phyloP scores from a whole-genome alignment of 2,797 vertebrate species.

The Gymnoscopelus braueri region DNA sequence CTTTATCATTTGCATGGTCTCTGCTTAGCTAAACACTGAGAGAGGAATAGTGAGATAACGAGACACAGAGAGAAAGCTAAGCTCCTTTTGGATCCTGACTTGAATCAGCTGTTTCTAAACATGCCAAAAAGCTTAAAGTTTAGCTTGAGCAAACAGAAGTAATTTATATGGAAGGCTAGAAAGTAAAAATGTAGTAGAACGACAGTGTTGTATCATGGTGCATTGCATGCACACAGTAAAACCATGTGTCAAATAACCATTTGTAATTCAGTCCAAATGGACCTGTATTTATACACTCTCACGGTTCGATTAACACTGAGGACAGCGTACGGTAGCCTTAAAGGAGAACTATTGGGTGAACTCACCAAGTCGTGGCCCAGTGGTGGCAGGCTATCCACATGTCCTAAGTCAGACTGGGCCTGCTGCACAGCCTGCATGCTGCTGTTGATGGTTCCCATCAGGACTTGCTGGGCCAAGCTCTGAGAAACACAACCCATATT shows the following conservation, averaged over 20 bases:
- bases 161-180: too few species aligned
- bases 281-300: too few species aligned
- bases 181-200: too few species aligned
- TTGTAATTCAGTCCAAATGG: too few species aligned
- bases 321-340: not conserved
- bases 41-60: too few species aligned
- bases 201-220: too few species aligned
- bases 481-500: conserved; percentile 62
- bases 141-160: too few species aligned
- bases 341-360: conserved; percentile 3
- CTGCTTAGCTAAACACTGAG: not conserved
- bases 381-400: conserved; percentile 93
- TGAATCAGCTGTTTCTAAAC: not conserved
- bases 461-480: conserved; percentile 96
- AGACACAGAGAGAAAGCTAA: not conserved
- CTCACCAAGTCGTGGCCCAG: conserved; percentile 98
- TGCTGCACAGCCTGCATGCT: conserved; percentile 98
- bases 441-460: conserved; percentile 98
- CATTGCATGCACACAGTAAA: too few species aligned
- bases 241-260: too few species aligned
- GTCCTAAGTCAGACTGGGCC: conserved; percentile 90
- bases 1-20: conserved; percentile 17
- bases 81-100: conserved; percentile 18
- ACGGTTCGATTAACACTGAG: not conserved
- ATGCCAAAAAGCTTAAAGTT: not conserved